These are phyloP conservation scores for Eupristina koningsbergeri DNA, from an alignment of 1,140 invertebrate genomes.

Conservation along the genomic window DNA sequence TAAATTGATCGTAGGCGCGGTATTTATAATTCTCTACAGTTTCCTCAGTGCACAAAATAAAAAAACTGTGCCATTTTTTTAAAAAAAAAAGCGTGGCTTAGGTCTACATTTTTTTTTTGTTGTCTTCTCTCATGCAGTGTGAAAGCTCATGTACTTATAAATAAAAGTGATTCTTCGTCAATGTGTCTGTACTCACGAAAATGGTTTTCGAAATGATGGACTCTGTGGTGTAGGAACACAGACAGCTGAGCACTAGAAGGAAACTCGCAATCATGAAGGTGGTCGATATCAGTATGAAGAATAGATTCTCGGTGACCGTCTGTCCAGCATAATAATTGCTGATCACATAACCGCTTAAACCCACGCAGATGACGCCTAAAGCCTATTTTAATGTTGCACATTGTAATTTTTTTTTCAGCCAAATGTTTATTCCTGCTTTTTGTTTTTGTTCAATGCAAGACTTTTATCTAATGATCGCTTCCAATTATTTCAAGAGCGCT, in stretches of 20 bases:
- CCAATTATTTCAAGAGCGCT: background rate
- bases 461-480: conserved; percentile 24
- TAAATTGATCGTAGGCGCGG: no score
- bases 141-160: background rate
- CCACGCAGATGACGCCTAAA: conserved; percentile 81
- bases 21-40: no score
- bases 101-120: no score
- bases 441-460: background rate
- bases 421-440: background rate
- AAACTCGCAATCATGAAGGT: conserved; percentile 85
- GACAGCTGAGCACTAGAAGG: conserved; percentile 81
- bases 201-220: conserved; percentile 87
- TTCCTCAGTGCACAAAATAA: no score
- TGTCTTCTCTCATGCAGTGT: no score
- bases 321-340: conserved; percentile 56
- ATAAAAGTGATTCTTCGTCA: background rate
- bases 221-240: conserved; percentile 83
- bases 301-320: conserved; percentile 68
- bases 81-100: no score
- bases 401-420: background rate
- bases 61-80: no score
- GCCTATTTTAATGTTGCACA: conserved; percentile 27
- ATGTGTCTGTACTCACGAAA: conserved; percentile 80
- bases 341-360: conserved; percentile 78
- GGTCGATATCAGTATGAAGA: conserved; percentile 81